Evolutionary conservation across 2,797 vertebrate species (phyloP).

Genomic region (Lepilemur septentrionalis): DNA sequence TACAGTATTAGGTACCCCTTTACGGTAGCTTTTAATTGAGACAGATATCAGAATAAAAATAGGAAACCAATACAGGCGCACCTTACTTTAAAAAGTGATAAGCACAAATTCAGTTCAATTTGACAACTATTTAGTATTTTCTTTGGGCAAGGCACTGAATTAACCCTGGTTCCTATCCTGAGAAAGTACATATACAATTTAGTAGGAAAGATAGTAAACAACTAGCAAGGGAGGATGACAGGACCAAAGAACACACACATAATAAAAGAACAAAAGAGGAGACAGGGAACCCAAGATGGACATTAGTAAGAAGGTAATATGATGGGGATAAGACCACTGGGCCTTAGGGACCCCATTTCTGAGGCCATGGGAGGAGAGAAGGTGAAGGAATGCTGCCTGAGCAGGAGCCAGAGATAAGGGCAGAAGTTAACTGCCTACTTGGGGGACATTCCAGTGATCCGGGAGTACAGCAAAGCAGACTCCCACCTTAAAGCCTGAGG

Average conservation of each 20-base stretch:
- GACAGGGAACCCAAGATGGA: neutral
- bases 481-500: no score
- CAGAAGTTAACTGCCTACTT: no score
- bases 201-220: neutral
- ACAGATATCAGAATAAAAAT: conserved; percentile 8
- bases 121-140: conserved; percentile 38
- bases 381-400: no score
- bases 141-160: neutral
- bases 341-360: no score
- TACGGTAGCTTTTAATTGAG: neutral
- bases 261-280: neutral
- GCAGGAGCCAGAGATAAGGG: no score
- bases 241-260: neutral
- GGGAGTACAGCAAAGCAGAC: no score
- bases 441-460: no score
- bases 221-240: neutral
- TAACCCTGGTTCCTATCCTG: neutral
- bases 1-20: neutral
- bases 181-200: neutral
- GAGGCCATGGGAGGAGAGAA: no score
- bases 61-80: neutral
- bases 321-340: no score
- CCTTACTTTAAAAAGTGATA: conserved; percentile 29
- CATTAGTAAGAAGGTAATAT: neutral
- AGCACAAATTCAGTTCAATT: conserved; percentile 18